Percentiles rank a stretch among this genome's conserved stretches.
phyloP scores from a whole-genome alignment of 1,140 invertebrate species.

The Spodoptera litura region DNA sequence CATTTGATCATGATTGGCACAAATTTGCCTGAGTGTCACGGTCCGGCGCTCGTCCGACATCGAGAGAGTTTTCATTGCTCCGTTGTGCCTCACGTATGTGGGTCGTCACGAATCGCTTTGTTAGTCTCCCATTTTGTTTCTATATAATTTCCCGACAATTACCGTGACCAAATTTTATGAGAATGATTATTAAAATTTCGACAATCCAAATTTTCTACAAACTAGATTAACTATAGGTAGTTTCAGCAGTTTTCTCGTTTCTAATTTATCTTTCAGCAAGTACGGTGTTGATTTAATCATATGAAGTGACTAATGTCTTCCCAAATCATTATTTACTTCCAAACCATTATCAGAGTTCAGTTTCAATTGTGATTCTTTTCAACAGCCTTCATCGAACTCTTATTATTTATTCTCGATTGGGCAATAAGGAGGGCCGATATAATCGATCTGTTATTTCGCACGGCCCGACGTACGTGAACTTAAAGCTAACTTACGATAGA shows the following conservation, averaged over 20 bases:
- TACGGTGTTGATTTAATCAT: neutral
- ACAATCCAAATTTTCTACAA: neutral
- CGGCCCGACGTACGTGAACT: conserved; percentile 67
- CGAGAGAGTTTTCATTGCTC: conserved; percentile 63
- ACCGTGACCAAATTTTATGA: conserved; percentile 34
- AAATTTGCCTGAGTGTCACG: conserved; percentile 58
- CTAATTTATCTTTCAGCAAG: neutral
- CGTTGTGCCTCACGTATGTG: conserved; percentile 67
- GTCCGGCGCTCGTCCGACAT: conserved; percentile 66
- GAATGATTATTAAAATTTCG: neutral
- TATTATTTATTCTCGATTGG: conserved; percentile 42
- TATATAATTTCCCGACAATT: conserved; percentile 62
- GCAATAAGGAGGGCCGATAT: conserved; percentile 51
- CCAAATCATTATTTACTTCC: conserved; percentile 1
- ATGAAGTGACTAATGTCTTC: neutral
- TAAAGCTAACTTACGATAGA: conserved; percentile 71
- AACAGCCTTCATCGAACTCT: conserved; percentile 31
- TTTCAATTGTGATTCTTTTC: conserved; percentile 23
- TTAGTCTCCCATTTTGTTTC: conserved; percentile 70
- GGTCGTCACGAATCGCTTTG: conserved; percentile 75
- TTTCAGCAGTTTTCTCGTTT: neutral
- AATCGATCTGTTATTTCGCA: conserved; percentile 68
- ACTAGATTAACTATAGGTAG: neutral
- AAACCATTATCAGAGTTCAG: neutral
- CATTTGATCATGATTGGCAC: conserved; percentile 30